phyloP scores from a whole-genome alignment of 2,113 vertebrate genomes.

The Stigmatopora argus region DNA sequence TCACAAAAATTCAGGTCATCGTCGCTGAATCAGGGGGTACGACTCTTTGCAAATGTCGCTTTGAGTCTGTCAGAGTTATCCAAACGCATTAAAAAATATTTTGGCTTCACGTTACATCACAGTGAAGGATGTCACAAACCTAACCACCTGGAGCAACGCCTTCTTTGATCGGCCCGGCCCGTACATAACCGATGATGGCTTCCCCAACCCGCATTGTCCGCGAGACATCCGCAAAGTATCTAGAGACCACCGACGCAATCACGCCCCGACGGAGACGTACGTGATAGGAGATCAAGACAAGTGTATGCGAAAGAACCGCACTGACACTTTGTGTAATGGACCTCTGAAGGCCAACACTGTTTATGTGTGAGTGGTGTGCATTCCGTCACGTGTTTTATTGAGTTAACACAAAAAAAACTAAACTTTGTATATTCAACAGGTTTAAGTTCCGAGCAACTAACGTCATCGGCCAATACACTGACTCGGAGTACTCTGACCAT shows the following conservation, averaged over 20 bases:
- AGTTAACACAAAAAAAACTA: not conserved
- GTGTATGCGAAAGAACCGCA: conserved; percentile 74
- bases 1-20: conserved; percentile 88
- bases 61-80: conserved; percentile 9
- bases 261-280: conserved; percentile 71
- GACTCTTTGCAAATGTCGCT: conserved; percentile 36
- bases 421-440: conserved; percentile 64
- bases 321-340: conserved; percentile 86
- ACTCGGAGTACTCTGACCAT: conserved; percentile 89
- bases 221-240: conserved; percentile 32
- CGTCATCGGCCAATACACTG: conserved; percentile 83
- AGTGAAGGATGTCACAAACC: conserved; percentile 83
- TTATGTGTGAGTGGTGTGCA: conserved; percentile 80
- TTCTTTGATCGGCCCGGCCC: conserved; percentile 80
- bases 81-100: not conserved
- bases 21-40: conserved; percentile 88
- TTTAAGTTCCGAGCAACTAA: conserved; percentile 97
- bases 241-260: conserved; percentile 26
- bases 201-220: conserved; percentile 79
- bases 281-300: conserved; percentile 80
- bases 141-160: conserved; percentile 88
- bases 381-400: not conserved
- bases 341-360: conserved; percentile 85
- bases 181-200: conserved; percentile 88
- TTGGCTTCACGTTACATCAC: conserved; percentile 19